phyloP scores from a whole-genome alignment of 2,888 invertebrate genomes.

The Scaeva pyrastri region DNA sequence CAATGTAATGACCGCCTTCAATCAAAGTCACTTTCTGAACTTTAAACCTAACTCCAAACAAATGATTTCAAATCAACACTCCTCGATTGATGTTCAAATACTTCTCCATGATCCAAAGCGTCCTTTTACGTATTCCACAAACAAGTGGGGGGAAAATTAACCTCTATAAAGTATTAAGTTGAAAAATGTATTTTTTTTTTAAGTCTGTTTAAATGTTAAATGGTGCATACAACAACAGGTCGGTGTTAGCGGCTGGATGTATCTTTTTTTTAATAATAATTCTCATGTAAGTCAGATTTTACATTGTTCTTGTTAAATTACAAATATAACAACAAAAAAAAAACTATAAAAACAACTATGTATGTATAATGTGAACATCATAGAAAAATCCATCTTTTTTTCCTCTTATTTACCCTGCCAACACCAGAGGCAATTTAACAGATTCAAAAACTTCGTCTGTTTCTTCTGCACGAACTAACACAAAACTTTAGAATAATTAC shows the following conservation, averaged over 20 bases:
- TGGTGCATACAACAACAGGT: conserved; percentile 35
- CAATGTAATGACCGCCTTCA: no score
- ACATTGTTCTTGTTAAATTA: conserved; percentile 24
- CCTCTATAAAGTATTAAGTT: not conserved
- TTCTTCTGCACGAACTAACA: conserved; percentile 33
- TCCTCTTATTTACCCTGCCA: conserved; percentile 17
- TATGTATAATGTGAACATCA: not conserved
- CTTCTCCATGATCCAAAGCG: not conserved
- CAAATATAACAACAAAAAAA: not conserved
- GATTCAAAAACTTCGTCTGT: conserved; percentile 34
- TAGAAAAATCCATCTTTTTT: not conserved
- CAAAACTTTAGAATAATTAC: conserved; percentile 34
- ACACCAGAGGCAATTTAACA: conserved; percentile 42
- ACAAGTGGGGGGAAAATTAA: not conserved
- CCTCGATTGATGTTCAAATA: not conserved
- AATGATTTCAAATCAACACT: no score
- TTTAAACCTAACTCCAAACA: no score
- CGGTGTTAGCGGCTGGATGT: not conserved
- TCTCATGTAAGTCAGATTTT: conserved; percentile 20
- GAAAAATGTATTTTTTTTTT: not conserved
- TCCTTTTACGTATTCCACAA: not conserved
- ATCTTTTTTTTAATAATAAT: conserved; percentile 1
- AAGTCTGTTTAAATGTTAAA: conserved; percentile 23
- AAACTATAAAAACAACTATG: no score
- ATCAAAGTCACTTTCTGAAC: no score